These are phyloP conservation scores for Chloroclystis v-ata DNA, from an alignment of 2,888 invertebrate species.

Conservation along the genomic window DNA sequence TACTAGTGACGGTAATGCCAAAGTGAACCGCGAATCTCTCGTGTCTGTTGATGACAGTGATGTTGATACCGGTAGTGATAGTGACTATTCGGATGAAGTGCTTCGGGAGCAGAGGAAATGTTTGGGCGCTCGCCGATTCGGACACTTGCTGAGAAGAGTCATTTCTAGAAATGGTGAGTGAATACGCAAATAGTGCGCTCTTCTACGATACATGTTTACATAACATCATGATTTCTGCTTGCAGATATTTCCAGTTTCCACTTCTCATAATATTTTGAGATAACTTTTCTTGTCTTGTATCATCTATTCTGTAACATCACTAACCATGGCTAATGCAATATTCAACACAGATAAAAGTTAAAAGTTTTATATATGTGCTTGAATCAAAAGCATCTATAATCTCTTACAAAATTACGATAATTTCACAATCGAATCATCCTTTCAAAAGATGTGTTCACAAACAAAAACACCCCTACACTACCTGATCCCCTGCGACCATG, in stretches of 20 bases:
- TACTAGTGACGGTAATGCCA: conserved; percentile 45
- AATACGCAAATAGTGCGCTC: neutral
- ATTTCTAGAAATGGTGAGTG: conserved; percentile 72
- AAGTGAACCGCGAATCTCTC: conserved; percentile 58
- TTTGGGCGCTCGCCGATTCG: conserved; percentile 67
- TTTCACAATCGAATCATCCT: too few species aligned
- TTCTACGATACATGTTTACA: neutral
- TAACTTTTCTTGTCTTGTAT: too few species aligned
- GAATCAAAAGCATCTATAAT: too few species aligned
- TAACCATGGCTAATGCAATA: too few species aligned
- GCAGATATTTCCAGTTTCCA: neutral
- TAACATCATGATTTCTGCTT: neutral
- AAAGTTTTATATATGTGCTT: too few species aligned
- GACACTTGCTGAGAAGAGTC: conserved; percentile 65
- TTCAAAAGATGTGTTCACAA: too few species aligned
- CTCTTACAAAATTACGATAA: too few species aligned
- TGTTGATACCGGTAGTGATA: conserved; percentile 62
- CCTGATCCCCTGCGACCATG: too few species aligned
- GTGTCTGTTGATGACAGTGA: conserved; percentile 66
- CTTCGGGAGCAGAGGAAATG: conserved; percentile 65
- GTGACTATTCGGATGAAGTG: conserved; percentile 65
- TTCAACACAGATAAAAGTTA: too few species aligned
- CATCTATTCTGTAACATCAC: too few species aligned
- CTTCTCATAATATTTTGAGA: too few species aligned
- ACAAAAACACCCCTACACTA: too few species aligned